Base-by-base conservation (phyloP, 2,797 vertebrate genomes). In the Amazona finschi region DNA sequence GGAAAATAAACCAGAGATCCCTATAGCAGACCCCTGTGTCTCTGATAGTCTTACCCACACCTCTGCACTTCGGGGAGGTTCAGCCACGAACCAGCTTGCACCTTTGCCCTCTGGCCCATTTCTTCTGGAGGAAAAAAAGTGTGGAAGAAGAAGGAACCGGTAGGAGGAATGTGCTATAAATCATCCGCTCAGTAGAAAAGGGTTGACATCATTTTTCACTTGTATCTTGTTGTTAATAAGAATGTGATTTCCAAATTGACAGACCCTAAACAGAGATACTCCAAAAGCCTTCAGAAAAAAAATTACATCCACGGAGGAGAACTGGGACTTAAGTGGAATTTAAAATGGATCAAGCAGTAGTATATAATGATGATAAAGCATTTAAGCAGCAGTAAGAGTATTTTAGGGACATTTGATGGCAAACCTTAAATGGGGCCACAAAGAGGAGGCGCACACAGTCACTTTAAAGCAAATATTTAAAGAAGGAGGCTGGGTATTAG, bases 391-490 rank as follows among this genome's bases (percentile, higher is more conserved):
- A 38, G 39, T 69, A 58, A 46, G 38, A 47, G 52, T 58, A 65
- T 88, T 92, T 70, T 67, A 69, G 76, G 41, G 36, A 85, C 28
- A 43, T 88, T 92, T 91, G 46, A 60, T 91, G 61, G 36, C 57
- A 72, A 91, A 95, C 91, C 33, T 46, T 83, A 75, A 85, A 83
- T n/a, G 39, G 79, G 41, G 75, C 65, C 39, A 72, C 46, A 69
- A 49, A 66, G 87, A 88, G 39, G 55, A 87, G 90, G 38, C 4
- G 5, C 31, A 47, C 27, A 31, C 33, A 71, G 75, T 64, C 49
- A 67, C 78, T 81, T 93, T 83, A 70, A 67, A 91, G 44, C 41
- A 88, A 78, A 70, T 79, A n/a, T 70, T 95, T 92, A 82, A 90
- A 70, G 77, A 93, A 71, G 62, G 24, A 18, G 20, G 77, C 38